Base-by-base conservation (phyloP, 2,113 vertebrate species). In the Bubalus kerabau region DNA sequence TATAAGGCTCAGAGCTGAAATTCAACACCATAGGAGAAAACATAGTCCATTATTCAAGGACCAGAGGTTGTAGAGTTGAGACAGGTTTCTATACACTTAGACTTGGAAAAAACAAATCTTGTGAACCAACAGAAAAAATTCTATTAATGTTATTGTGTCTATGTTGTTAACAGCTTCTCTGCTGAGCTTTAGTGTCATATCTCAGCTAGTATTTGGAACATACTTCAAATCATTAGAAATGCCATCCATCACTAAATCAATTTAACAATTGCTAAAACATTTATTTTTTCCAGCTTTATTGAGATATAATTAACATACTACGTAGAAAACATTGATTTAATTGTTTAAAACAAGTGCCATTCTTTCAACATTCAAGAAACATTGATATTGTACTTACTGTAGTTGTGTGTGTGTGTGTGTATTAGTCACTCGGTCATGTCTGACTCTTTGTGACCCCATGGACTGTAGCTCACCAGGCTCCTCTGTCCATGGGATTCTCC, bases 241-340 rank as follows among this genome's bases (percentile, higher is more conserved):
- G 40, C n/a, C 21, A 78, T 93, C 19, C 95, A 90, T 96, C 21
- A 94, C 52, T 96, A 90, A 98, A 96, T 71, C 54, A 95, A 97
- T 98, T 95, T 97, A 98, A 97, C 94, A 97, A 90, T 94, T 95
- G 81, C 56, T 94, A 98, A 98, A 88, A 91, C 21, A 43, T n/a
- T 67, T 50, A 67, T 88, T 89, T 95, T 82, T 52, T n/a, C 10
- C 28, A 86, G 67, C 10, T 46, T 78, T 62, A 52, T 26, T 91
- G 67, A 91, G 28, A 78, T 85, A 46, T 48, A 91, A 48, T 62
- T 36, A 50, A 56, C 43, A 87, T 86, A 54, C 48, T 62, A 50
- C 17, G 19, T 26, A 81, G 48, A 87, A 81, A 96, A 95, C 80
- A 80, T 11, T 67, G 64, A 87, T 97, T 96, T 97, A 94, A 97